Evolutionary conservation across 2,797 vertebrate genomes (phyloP).

Genomic region (Neostethus bicornis): DNA sequence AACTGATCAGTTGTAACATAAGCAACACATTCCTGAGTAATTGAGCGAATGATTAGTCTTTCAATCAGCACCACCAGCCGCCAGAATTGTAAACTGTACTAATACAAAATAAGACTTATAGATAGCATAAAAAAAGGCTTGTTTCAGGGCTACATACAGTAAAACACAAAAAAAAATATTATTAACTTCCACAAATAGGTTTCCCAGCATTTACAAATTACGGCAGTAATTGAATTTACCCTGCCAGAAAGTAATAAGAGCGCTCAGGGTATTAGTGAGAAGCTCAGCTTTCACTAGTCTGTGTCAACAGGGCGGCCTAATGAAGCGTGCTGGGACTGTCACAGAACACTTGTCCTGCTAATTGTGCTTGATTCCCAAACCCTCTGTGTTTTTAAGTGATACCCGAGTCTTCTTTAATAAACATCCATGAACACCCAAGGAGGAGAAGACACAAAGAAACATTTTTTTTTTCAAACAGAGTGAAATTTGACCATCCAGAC

Average conservation of each 20-base stretch:
- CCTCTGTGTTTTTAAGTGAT: constrained; percentile 54
- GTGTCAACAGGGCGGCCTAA: constrained; percentile 72
- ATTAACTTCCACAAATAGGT: constrained; percentile 59
- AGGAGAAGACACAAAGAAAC: constrained; percentile 5
- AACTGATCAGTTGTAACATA: constrained; percentile 82
- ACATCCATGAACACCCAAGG: constrained; percentile 38
- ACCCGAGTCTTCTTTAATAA: constrained; percentile 47
- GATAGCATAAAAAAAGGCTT: too few relatives aligned
- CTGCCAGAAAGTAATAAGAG: constrained; percentile 52
- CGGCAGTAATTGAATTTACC: constrained; percentile 70
- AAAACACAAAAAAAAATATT: constrained; percentile 11
- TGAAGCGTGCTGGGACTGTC: constrained; percentile 69
- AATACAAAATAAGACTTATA: constrained; percentile 69
- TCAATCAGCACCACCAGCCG: constrained; percentile 85
- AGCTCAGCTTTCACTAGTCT: constrained; percentile 64
- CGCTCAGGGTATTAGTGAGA: constrained; percentile 60
- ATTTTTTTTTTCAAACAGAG: too few relatives aligned
- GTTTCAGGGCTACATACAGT: too few relatives aligned
- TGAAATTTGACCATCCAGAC: too few relatives aligned
- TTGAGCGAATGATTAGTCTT: constrained; percentile 85
- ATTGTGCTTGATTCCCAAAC: constrained; percentile 54
- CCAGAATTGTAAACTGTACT: constrained; percentile 77
- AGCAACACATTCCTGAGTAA: constrained; percentile 84
- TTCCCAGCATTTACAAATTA: constrained; percentile 54
- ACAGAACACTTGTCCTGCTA: constrained; percentile 63